These are phyloP conservation scores for Drosophila biarmipes DNA, from an alignment of 1,140 invertebrate genomes.

Conservation along the genomic window DNA sequence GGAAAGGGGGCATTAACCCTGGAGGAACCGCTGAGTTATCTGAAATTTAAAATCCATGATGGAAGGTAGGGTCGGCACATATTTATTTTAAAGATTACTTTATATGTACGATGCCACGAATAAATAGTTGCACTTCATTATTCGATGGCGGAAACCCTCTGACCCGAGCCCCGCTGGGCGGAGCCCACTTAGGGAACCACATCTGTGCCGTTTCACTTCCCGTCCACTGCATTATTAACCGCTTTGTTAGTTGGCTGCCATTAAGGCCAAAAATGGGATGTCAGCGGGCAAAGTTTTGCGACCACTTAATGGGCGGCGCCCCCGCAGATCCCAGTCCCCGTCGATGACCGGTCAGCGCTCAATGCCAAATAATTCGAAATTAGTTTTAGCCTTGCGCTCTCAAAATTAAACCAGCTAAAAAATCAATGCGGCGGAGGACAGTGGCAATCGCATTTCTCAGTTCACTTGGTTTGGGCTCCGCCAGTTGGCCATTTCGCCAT, in stretches of 20 bases:
- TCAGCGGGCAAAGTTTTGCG: slow-evolving; percentile 54
- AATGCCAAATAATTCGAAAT: slow-evolving; percentile 79
- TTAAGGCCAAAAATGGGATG: slow-evolving; percentile 54
- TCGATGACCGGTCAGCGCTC: slow-evolving; percentile 23
- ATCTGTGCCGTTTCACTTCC: slow-evolving; percentile 36
- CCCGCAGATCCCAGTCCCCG: not conserved
- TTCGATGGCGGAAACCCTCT: not conserved
- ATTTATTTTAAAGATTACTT: too few relatives aligned
- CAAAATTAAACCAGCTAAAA: slow-evolving; percentile 69
- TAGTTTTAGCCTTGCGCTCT: slow-evolving; percentile 76
- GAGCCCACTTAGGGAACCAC: slow-evolving; percentile 24
- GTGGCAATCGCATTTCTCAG: slow-evolving; percentile 54
- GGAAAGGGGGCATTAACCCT: not conserved
- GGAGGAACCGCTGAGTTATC: not conserved
- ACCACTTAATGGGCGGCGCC: slow-evolving; percentile 63
- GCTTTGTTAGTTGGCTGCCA: slow-evolving; percentile 44
- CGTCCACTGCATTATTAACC: slow-evolving; percentile 45
- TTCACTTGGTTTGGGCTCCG: slow-evolving; percentile 32
- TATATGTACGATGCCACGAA: too few relatives aligned
- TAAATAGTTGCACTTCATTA: too few relatives aligned
- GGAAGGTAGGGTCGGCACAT: too few relatives aligned
- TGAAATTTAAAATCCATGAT: too few relatives aligned
- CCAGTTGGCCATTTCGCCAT: slow-evolving; percentile 23
- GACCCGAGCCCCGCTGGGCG: not conserved
- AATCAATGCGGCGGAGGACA: slow-evolving; percentile 54